These are phyloP conservation scores for Sarcophaga caerulescens DNA, from an alignment of 2,888 invertebrate species.

Conservation along the genomic window DNA sequence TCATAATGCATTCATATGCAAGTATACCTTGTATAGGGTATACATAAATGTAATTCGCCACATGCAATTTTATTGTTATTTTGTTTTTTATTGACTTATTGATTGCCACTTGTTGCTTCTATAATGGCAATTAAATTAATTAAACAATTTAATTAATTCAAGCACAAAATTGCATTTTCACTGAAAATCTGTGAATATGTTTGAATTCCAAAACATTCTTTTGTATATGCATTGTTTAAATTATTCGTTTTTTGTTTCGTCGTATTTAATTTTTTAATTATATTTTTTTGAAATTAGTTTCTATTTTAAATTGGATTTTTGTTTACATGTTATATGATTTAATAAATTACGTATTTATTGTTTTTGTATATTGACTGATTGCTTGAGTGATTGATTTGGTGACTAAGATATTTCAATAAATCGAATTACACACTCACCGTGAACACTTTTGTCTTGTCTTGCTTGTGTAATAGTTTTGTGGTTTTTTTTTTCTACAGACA, in stretches of 20 bases:
- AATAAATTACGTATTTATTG: no score
- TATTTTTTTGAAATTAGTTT: no score
- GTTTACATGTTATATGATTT: no score
- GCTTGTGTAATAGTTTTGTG: no score
- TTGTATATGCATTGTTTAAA: no score
- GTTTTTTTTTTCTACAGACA: no score
- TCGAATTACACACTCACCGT: not conserved
- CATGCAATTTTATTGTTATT: not conserved
- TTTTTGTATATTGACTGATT: no score
- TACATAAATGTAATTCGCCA: not conserved
- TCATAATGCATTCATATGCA: not conserved
- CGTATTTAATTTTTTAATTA: no score
- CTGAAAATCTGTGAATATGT: not conserved
- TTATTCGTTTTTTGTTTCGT: no score
- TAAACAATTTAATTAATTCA: slow-evolving; percentile 45
- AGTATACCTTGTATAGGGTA: slow-evolving; percentile 2
- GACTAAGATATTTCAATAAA: not conserved
- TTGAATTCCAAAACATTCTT: no score
- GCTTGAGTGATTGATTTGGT: not conserved
- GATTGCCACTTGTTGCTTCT: slow-evolving; percentile 12
- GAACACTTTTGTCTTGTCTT: not conserved
- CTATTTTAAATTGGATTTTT: no score
- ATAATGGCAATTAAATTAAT: slow-evolving; percentile 36
- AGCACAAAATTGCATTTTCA: slow-evolving; percentile 6
- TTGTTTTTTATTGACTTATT: not conserved